These are phyloP conservation scores for Myodes glareolus DNA, from an alignment of 2,113 vertebrate species.

Conservation along the genomic window DNA sequence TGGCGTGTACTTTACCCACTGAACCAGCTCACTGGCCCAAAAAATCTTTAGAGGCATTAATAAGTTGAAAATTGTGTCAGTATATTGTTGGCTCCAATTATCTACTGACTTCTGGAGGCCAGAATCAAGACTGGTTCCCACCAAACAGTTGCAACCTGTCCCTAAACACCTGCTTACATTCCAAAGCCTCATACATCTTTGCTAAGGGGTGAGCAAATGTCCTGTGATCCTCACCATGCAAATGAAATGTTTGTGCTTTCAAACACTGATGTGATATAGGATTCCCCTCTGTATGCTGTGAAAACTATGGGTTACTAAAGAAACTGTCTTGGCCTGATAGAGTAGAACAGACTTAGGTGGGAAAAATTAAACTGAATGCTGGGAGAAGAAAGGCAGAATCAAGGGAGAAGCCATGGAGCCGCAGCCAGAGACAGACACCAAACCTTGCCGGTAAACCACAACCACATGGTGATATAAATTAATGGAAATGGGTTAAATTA, in stretches of 20 bases:
- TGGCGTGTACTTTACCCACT: background rate
- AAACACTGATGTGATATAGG: background rate
- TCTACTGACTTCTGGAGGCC: background rate
- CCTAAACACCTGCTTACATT: background rate
- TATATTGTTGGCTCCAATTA: background rate
- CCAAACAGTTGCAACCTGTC: background rate
- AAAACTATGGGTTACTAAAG: too few species aligned
- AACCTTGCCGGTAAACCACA: too few species aligned
- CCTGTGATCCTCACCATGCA: background rate
- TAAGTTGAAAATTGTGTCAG: background rate
- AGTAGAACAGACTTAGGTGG: too few species aligned
- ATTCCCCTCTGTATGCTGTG: too few species aligned
- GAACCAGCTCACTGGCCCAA: background rate
- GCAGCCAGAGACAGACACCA: too few species aligned
- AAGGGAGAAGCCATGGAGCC: too few species aligned
- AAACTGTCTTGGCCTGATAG: too few species aligned
- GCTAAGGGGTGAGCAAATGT: background rate
- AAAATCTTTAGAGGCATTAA: background rate
- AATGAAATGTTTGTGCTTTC: constrained; percentile 25
- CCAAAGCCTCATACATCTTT: background rate
- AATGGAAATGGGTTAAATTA: too few species aligned
- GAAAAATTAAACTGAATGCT: too few species aligned
- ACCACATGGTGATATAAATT: too few species aligned
- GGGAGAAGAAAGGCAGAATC: too few species aligned
- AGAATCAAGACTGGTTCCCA: background rate